phyloP scores from a whole-genome alignment of 2,113 vertebrate genomes.

The Aspiorhynchus laticeps region DNA sequence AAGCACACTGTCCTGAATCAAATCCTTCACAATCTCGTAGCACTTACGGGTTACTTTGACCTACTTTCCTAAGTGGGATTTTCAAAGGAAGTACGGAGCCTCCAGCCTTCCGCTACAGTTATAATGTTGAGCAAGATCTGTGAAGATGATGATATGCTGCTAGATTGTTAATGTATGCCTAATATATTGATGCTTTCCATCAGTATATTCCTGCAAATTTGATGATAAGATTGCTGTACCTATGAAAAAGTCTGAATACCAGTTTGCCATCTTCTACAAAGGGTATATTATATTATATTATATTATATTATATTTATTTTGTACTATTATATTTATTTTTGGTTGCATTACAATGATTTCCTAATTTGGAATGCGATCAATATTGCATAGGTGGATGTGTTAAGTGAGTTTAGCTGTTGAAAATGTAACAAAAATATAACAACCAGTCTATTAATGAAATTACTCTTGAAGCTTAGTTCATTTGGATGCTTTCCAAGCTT shows the following conservation, averaged over 20 bases:
- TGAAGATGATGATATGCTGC: background rate
- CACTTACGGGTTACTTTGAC: constrained; percentile 41
- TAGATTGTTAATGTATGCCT: background rate
- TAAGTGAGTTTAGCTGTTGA: no score
- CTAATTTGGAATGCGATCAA: no score
- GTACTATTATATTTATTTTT: no score
- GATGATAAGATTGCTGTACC: background rate
- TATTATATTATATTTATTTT: background rate
- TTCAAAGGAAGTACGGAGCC: constrained; percentile 34
- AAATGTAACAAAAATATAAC: no score
- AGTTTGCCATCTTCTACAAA: background rate
- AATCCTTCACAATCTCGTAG: constrained; percentile 9
- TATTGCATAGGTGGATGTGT: no score
- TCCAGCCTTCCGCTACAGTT: constrained; percentile 25
- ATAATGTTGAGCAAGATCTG: constrained; percentile 12
- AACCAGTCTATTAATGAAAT: no score
- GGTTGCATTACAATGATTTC: no score
- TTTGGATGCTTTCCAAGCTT: no score
- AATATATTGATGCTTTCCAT: background rate
- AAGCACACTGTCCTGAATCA: constrained; percentile 3
- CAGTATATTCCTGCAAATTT: background rate
- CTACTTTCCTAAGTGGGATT: constrained; percentile 43
- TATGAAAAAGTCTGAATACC: background rate
- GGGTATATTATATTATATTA: no score
- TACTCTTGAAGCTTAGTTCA: no score